Conservation (phyloP, 2,888 invertebrate genomes). For the Platynereis dumerilii region DNA sequence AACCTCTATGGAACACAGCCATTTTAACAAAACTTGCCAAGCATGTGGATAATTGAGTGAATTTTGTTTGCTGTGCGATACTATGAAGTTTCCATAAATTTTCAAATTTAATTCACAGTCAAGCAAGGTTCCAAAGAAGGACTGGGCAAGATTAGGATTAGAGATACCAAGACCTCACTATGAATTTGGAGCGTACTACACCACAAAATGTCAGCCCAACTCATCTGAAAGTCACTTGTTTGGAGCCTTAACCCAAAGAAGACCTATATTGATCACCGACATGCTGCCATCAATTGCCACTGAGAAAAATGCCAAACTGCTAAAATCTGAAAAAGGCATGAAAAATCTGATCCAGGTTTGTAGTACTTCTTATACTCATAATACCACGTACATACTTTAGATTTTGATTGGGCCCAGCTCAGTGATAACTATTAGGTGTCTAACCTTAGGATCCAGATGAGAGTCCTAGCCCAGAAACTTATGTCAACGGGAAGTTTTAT, state of each 20-base stretch:
- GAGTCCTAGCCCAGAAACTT: too few species aligned
- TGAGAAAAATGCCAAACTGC: background rate
- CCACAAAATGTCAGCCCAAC: constrained; percentile 49
- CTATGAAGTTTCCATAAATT: too few species aligned
- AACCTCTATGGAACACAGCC: background rate
- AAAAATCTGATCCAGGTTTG: background rate
- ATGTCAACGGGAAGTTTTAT: too few species aligned
- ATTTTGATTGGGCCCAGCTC: too few species aligned
- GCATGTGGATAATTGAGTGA: too few species aligned
- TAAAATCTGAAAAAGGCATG: background rate
- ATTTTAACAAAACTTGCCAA: too few species aligned
- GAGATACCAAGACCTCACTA: constrained; percentile 53
- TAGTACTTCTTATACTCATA: too few species aligned
- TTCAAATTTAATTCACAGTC: too few species aligned
- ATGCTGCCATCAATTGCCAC: background rate
- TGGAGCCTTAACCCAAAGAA: background rate
- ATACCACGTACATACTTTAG: too few species aligned
- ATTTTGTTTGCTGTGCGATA: too few species aligned
- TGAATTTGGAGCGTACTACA: constrained; percentile 52
- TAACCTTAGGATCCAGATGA: too few species aligned
- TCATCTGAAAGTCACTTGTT: constrained; percentile 41
- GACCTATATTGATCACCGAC: background rate
- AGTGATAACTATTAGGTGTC: too few species aligned
- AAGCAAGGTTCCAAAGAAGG: constrained; percentile 21
- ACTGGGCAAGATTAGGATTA: constrained; percentile 54